These are phyloP conservation scores for Aricia agestis DNA, from an alignment of 1,140 invertebrate species.

Conservation along the genomic window DNA sequence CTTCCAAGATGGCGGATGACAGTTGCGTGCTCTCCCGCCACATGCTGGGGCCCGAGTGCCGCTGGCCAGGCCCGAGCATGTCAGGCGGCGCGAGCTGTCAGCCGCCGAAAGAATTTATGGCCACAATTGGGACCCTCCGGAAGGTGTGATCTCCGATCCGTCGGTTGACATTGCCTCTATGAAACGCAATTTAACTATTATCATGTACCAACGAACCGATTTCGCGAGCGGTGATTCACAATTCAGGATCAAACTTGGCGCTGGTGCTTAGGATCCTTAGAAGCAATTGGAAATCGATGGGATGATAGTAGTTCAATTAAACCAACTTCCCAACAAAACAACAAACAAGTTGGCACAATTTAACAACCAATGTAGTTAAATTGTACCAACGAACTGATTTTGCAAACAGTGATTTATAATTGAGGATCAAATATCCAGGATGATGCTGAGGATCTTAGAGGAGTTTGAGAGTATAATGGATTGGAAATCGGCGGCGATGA, in stretches of 20 bases:
- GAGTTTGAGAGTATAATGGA: too few species aligned
- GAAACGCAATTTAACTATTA: constrained; percentile 23
- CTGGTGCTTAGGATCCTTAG: too few species aligned
- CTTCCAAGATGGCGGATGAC: constrained; percentile 46
- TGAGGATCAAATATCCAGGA: too few species aligned
- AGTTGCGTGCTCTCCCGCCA: constrained; percentile 49
- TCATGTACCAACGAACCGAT: neutral
- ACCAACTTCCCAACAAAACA: too few species aligned
- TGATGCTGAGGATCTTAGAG: too few species aligned
- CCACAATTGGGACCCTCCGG: constrained; percentile 45
- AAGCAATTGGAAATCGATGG: too few species aligned
- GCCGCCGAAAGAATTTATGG: constrained; percentile 54
- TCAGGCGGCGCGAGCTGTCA: constrained; percentile 44
- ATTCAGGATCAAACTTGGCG: too few species aligned
- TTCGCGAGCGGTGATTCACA: neutral
- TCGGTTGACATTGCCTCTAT: constrained; percentile 39
- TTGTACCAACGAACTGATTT: constrained; percentile 2
- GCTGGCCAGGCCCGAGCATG: constrained; percentile 44
- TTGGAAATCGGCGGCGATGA: constrained; percentile 26
- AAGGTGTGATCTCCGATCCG: constrained; percentile 53
- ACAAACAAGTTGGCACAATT: too few species aligned
- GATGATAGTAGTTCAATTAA: too few species aligned
- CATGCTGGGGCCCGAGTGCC: constrained; percentile 59
- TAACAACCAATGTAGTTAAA: constrained; percentile 20
- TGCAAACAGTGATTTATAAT: neutral